Base-by-base conservation (phyloP, 2,888 invertebrate genomes). In the Synanthedon myopaeformis region DNA sequence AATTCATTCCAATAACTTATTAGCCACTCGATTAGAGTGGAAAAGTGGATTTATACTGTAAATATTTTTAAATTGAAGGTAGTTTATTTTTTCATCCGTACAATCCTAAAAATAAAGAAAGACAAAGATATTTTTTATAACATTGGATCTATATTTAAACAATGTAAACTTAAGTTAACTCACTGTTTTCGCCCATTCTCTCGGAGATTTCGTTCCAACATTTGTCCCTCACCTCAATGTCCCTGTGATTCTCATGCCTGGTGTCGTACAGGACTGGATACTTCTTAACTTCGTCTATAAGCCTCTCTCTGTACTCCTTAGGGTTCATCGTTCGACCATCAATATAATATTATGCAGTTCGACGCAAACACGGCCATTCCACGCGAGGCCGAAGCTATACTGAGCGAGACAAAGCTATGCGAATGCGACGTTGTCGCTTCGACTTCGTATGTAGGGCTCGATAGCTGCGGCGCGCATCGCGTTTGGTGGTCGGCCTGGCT, bases 251-350 rank as follows among this genome's bases (percentile, higher is more conserved):
- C 62, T 85, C 85, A 60, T 85, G 79, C 45, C 74, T 63, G 51
- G 85, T 85, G 72, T 87, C 82, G 69, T 86, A 87, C 57, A 87
- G 59, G 59, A 84, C 82, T 1, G 85, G 86, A 56, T 75, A 80
- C 58, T 76, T 77, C 66, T 78, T 80, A 65, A 87, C 86, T 60
- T 84, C 85, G 54, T 84, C 85, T 51, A 87, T 87, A 6, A 87
- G 65, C 51, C 66, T 66, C 60, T 86, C 86, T 23, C 86, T 67
- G 55, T 76, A 81, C 51, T 74, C 68, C 6, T 68, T 63, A 4
- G 67, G 64, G 53, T 69, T 72, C 75, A 78, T 76, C 35, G 35
- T 35, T 35, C 10, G 35, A 52, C 35, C 8, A 10, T 35, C 10
- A 35, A 35, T 35, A 35, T n/a, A n/a, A n/a, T 14, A 14, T 45